phyloP scores from a whole-genome alignment of 2,113 vertebrate genomes.

The Ramphastos sulfuratus region DNA sequence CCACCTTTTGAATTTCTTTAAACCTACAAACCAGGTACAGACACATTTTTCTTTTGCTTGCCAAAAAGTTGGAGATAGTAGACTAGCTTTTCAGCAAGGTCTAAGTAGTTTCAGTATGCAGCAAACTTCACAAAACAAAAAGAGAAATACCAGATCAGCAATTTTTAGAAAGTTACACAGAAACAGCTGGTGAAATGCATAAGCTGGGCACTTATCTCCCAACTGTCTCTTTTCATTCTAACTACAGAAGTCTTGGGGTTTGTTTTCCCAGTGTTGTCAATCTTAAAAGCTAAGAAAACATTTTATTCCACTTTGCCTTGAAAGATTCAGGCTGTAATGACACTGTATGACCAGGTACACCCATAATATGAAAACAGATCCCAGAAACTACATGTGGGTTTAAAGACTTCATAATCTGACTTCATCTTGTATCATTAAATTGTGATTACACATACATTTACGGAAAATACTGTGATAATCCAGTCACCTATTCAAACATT shows the following conservation, averaged over 20 bases:
- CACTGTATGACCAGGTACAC: accelerated
- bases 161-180: not conserved
- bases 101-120: not conserved
- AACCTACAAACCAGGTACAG: not conserved
- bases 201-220: not conserved
- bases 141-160: not conserved
- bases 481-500: not conserved
- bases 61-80: not conserved
- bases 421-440: not conserved
- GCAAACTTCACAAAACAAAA: not conserved
- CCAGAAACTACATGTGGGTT: not conserved
- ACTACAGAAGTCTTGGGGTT: not conserved
- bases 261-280: not conserved
- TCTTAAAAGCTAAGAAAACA: not conserved
- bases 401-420: not conserved
- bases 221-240: not conserved
- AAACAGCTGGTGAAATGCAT: not conserved
- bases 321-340: not conserved
- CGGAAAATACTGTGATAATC: not conserved
- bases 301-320: not conserved
- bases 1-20: not conserved
- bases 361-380: not conserved
- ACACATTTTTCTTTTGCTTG: not conserved
- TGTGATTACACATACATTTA: not conserved
- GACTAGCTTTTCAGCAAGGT: not conserved